Base-by-base conservation (phyloP, 1,140 invertebrate genomes). In the Zophobas morio region DNA sequence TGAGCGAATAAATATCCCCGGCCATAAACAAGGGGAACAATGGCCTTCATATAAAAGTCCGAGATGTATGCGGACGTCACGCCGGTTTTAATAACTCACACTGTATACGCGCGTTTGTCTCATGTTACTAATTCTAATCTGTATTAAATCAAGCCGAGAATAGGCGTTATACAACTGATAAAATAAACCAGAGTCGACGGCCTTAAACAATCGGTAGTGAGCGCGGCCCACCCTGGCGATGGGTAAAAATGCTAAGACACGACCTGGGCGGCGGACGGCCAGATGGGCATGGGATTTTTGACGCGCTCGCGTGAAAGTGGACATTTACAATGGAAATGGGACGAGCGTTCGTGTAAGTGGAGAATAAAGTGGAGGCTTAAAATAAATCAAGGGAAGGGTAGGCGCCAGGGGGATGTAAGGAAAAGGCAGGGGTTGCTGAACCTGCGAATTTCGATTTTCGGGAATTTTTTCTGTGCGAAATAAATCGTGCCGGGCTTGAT, bases 1-100 rank as follows among this genome's bases (percentile, higher is more conserved):
- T 75, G 73, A 63, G 73, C 73, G 42, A 75, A 75, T 75, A 75
- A 75, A 75, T 75, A 75, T 75, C 54, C 49, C 33, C 40, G 73
- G 35, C 73, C 54, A 75, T 75, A 75, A 75, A 75, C 73, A 54
- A 75, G 54, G 42, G 57, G 73, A 75, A 75, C 73, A 75, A 75
- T 75, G 49, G 73, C 54, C 36, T 47, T 75, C 51, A 73, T 73
- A 73, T 73, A 73, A 73, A 73, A 73, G 71, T 73, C 71, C 49
- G 37, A 73, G 71, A 73, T 73, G 56, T 73, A 73, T 73, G 71
- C 56, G 71, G 49, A 56, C 71, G 71, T 66, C 60, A 66, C 60
- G 60, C 37, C 60, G 20, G 60, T 66, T 66, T 66, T 66, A 66
- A 66, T 66, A 66, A 66, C 60, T 66, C 60, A 66, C 60, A 66